Evolutionary conservation across 2,888 invertebrate species (phyloP), one percentile per base, ranked within the genome.

Genomic region (Acronicta leporina): DNA sequence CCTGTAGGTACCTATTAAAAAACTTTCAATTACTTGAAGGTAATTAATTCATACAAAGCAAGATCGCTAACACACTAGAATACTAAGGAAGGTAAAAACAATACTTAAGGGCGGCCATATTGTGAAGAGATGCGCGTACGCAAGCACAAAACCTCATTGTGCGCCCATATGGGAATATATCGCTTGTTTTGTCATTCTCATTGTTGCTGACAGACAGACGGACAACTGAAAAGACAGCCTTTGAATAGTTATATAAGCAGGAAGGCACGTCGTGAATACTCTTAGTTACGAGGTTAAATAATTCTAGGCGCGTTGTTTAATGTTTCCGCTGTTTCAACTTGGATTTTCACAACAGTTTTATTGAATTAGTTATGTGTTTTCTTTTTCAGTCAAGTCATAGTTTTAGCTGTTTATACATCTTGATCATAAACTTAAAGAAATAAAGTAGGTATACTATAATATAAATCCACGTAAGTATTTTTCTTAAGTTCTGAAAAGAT

Each of bases 161-260:
- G 86, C 87, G 87, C 89, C 85, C 87, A 89, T 92, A 94, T 92
- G 91, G 91, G 92, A 92, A 93, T 92, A 92, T 90, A 92, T 91
- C 81, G 86, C 88, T 87, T 91, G 92, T 92, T 93, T 92, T 94
- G 93, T 93, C 91, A 88, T 87, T 84, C 75, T 87, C 82, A 92
- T 94, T 93, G 93, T 92, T 66, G 78, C 65, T 86, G 91, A 92
- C 91, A 88, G 92, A 93, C 90, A 80, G 91, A 92, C 85, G 82
- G 93, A 94, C 93, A 91, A 89, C 90, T 92, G 92, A 92, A 94
- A 92, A 92, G 93, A 91, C 89, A 83, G 82, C 70, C 85, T 85
- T 88, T 94, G 91, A 93, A 93, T 92, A 89, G 86, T 87, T 90
- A 89, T 88, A 86, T 88, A 89, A 90, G 87, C 68, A 73, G 74